Evolutionary conservation across 2,888 invertebrate genomes (phyloP), one percentile per base, ranked within the genome.

Genomic region (Tachystola acroxantha): DNA sequence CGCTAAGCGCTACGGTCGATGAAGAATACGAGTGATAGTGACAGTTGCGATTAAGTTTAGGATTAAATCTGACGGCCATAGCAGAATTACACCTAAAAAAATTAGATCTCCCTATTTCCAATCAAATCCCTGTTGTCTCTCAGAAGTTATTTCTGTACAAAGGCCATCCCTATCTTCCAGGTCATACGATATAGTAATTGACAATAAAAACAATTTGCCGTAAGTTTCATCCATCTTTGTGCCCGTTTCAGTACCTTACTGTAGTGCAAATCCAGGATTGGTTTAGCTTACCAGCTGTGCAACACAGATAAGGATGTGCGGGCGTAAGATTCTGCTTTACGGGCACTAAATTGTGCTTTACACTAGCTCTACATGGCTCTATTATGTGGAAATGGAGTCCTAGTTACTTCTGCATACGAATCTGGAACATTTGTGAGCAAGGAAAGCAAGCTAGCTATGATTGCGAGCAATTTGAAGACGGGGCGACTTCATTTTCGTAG

Each of bases 321-420:
- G 24, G 24, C 24, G 11, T 32, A 14, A 32, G 33, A 33, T 10
- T 25, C 10, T 25, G 26, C 27, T 53, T 49, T 51, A 54, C 35
- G 40, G 43, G 37, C 44, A 42, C 46, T 46, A 41, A 48, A 50
- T 42, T 46, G 40, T 43, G 40, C 39, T 40, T 38, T 22, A 46
- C 36, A 37, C 31, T 36, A 36, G 40, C 29, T 30, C 25, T 32
- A 30, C 46, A 44, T 36, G 36, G 31, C 28, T 41, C 37, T 33
- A 43, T 51, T 44, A 42, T 39, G 48, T 43, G 41, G 43, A 45
- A 55, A 50, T 48, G 45, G 37, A 41, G 39, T 37, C 35, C 46
- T 50, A 48, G 32, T 48, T 53, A 45, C 45, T 47, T 37, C 42
- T 46, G 37, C 43, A 47, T 52, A 50, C 39, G 48, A 45, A 62